Percentiles rank a stretch among this genome's conserved stretches.
Conservation (phyloP, 35 echinoderm and acorn worm genomes). For the Holothuria glaberrima region DNA sequence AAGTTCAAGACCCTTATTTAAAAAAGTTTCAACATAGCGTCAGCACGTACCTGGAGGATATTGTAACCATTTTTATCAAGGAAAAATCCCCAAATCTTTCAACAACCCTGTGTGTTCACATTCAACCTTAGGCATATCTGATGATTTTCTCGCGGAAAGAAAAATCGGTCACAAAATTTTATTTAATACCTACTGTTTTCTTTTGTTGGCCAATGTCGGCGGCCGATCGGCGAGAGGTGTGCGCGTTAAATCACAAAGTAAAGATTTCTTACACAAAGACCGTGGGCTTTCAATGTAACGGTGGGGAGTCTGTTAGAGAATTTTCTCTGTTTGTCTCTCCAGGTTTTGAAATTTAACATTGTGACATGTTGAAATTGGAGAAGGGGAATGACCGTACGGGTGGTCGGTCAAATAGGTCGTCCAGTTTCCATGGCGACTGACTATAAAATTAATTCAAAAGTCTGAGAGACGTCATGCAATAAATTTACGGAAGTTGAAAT, state of each 20-base stretch:
- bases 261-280: constrained; percentile 11
- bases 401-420: constrained; percentile 2
- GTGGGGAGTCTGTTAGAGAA: background rate
- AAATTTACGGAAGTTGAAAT: too few species aligned
- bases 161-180: too few species aligned
- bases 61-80: background rate
- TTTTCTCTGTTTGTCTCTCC: background rate
- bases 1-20: constrained; percentile 32
- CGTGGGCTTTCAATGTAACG: background rate
- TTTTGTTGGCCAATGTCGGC: too few species aligned
- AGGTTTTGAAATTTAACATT: constrained; percentile 13
- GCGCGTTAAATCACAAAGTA: too few species aligned
- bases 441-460: too few species aligned
- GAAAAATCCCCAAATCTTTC: background rate
- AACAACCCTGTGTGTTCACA: constrained; percentile 22
- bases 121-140: constrained; percentile 10
- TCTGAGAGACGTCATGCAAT: too few species aligned
- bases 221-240: too few species aligned
- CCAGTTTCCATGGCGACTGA: too few species aligned
- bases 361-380: background rate
- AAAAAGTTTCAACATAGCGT: background rate
- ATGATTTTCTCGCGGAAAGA: background rate
- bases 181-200: too few species aligned
- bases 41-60: background rate
- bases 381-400: constrained; percentile 18